Base-by-base conservation (phyloP, 23 tunicate genomes). In the Halocynthia roretzi region DNA sequence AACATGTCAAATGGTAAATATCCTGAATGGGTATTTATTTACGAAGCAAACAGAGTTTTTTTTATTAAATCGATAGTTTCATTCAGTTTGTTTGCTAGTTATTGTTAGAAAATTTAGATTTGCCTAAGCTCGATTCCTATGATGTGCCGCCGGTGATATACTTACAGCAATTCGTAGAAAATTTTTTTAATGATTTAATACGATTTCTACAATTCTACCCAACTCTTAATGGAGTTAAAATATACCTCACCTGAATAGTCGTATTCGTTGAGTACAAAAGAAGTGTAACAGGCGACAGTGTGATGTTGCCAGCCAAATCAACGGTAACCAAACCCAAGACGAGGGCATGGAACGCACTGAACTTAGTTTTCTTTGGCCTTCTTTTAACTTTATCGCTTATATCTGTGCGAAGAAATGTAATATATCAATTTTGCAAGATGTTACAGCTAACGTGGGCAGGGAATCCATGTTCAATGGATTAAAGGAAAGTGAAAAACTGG, bases 321-420 rank as follows among this genome's bases (percentile, higher is more conserved):
- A 87, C 51, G 8, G 77, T 68, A 10, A 84, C 85, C 61, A 87
- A 53, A 7, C 55, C 60, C 8, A 76, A 56, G 14, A 87, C 93
- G 8, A 87, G 68, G 11, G 93, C 82, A 56, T 81, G 93, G 61
- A 87, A 87, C 7, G 84, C 48, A 6, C 93, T 86, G 57, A 87
- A 87, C 54, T 82, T 81, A 12, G 54, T 62, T 31, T 68, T 76
- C 23, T 49, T 60, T 2, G 10, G 9, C 7, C 15, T 21, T 20
- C 15, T 69, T 69, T 69, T 31, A 31, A 31, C 44, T 1, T 1
- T 4, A 31, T 31, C 44, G 44, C 4, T 31, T 31, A 31, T 31
- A 31, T 31, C 44, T 31, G 44, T 31, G 44, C 44, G 4, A 31
- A 31, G 44, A 31, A 31, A 31, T 31, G 44, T 1, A 31, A 31